These are phyloP conservation scores for Agelas oroides DNA, from an alignment of 37 sponge, comb jelly and placozoan genomes.

Conservation along the genomic window DNA sequence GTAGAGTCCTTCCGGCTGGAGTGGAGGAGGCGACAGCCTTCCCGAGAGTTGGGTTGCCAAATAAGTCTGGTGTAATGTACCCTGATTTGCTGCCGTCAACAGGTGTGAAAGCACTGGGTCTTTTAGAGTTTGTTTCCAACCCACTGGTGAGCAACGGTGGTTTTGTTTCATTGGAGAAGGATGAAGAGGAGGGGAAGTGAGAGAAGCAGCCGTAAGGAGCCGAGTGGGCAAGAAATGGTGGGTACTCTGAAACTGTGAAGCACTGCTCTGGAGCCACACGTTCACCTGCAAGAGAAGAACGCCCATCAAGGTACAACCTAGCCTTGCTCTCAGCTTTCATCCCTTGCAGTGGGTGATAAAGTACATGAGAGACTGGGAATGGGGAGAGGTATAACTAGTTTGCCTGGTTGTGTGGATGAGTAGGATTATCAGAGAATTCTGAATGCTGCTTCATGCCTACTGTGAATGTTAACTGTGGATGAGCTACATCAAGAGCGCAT, in stretches of 20 bases:
- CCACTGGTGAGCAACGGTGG: not conserved
- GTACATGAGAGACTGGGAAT: too few species aligned
- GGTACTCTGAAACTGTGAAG: constrained; percentile 70
- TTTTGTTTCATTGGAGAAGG: too few species aligned
- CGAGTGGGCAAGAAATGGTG: constrained; percentile 52
- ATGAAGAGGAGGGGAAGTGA: not conserved
- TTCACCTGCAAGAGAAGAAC: constrained; percentile 44
- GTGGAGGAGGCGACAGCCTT: constrained; percentile 85
- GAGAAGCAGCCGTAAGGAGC: not conserved
- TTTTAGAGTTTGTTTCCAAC: constrained; percentile 1
- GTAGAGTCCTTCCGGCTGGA: constrained; percentile 23
- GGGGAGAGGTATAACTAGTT: too few species aligned
- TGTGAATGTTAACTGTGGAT: too few species aligned
- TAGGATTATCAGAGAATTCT: too few species aligned
- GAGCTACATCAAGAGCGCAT: too few species aligned
- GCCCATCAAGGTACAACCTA: too few species aligned
- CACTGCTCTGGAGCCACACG: constrained; percentile 55
- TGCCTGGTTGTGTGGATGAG: too few species aligned
- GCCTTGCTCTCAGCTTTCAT: too few species aligned
- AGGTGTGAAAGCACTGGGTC: not conserved
- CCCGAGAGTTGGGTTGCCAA: constrained; percentile 59
- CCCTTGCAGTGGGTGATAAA: too few species aligned
- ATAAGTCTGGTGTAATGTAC: constrained; percentile 63
- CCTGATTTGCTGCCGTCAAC: not conserved
- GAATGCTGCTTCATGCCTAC: too few species aligned